These are phyloP conservation scores for Lonchura striata DNA, from an alignment of 2,113 vertebrate species.

Conservation along the genomic window DNA sequence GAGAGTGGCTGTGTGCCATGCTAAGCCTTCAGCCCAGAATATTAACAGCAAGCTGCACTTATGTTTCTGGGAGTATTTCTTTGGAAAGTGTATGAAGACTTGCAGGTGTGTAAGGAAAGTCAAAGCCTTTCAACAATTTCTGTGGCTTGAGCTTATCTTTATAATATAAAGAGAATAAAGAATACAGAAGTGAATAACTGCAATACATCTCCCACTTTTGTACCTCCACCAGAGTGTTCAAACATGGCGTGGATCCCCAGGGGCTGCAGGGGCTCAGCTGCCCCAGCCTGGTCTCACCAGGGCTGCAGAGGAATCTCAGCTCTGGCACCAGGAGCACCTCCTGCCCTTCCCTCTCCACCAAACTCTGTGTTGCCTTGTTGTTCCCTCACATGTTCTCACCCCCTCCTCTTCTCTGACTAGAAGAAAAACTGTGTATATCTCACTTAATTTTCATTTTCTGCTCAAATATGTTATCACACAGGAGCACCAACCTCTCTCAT, in stretches of 20 bases:
- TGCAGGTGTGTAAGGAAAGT: neutral
- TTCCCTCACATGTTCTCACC: neutral
- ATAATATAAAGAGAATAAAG: neutral
- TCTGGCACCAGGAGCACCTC: neutral
- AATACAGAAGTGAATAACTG: neutral
- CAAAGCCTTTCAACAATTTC: neutral
- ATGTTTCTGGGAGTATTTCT: neutral
- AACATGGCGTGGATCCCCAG: neutral
- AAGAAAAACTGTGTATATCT: neutral
- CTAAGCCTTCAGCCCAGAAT: neutral
- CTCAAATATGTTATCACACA: neutral
- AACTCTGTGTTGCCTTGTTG: neutral
- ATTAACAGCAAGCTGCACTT: neutral
- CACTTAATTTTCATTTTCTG: neutral
- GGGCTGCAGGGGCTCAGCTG: too few species aligned
- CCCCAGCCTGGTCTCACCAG: too few species aligned
- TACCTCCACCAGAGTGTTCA: neutral
- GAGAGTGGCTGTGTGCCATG: neutral
- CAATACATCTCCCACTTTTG: neutral
- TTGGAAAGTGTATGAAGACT: neutral
- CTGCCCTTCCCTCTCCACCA: neutral
- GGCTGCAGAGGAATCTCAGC: neutral
- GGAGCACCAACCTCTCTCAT: neutral
- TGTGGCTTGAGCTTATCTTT: neutral
- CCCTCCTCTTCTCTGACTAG: neutral